Conservation (phyloP, 2,797 vertebrate genomes). For the Gambelia wislizenii region DNA sequence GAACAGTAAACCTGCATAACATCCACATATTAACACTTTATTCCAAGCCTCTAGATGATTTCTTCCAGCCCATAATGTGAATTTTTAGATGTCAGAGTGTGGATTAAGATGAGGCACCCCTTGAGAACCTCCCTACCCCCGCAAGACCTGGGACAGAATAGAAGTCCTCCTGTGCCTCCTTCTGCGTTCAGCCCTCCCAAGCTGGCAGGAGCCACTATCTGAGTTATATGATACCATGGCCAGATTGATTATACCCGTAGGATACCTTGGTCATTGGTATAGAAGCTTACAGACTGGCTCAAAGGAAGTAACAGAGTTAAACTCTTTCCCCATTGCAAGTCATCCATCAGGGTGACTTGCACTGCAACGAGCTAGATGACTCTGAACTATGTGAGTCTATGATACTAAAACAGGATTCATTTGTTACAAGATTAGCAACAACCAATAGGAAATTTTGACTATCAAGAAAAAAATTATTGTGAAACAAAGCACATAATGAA, state of each 20-base stretch:
- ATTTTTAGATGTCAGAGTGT: not conserved
- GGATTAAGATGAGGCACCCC: not conserved
- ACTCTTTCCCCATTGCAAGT: not conserved
- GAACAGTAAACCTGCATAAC: not conserved
- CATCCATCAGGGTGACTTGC: not conserved
- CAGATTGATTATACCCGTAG: not conserved
- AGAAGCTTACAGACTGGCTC: not conserved
- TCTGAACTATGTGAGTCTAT: not conserved
- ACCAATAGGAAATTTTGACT: no score
- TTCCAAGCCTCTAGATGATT: not conserved
- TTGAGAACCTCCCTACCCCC: not conserved
- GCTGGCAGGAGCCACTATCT: not conserved
- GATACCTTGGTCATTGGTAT: not conserved
- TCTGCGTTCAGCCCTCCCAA: not conserved
- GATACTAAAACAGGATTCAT: not conserved
- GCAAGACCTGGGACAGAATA: not conserved
- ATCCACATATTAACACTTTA: not conserved
- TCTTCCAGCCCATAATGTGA: not conserved
- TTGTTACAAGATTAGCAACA: not conserved
- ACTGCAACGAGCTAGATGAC: not conserved
- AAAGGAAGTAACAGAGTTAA: not conserved
- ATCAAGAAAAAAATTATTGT: no score
- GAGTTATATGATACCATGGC: not conserved
- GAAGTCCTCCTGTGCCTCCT: not conserved
- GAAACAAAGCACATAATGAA: no score